Conservation (phyloP, 2,797 vertebrate species). For the Rhinichthys osculus region DNA sequence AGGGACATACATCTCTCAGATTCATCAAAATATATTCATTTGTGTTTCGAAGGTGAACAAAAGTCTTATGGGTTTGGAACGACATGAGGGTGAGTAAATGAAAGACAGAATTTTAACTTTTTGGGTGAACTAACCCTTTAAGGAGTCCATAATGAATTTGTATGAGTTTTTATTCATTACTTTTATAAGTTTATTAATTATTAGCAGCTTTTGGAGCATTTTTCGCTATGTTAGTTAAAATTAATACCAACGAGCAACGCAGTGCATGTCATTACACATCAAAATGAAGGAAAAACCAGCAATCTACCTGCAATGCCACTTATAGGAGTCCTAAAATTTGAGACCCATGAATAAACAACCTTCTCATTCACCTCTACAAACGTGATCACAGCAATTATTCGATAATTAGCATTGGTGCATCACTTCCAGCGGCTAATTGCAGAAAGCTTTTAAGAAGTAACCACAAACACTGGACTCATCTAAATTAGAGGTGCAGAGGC, state of each 20-base stretch:
- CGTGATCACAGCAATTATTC: constrained; percentile 27
- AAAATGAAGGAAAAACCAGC: background rate
- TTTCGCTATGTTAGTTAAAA: background rate
- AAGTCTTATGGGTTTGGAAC: background rate
- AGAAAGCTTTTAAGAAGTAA: constrained; percentile 17
- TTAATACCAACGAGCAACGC: background rate
- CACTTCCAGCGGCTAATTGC: constrained; percentile 19
- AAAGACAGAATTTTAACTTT: background rate
- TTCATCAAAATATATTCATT: background rate
- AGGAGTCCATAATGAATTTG: background rate
- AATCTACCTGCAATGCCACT: background rate
- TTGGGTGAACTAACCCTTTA: background rate
- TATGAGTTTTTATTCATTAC: background rate
- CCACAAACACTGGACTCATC: constrained; percentile 1
- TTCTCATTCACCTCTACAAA: constrained; percentile 28
- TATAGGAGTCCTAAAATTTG: constrained; percentile 9
- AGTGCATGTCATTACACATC: background rate
- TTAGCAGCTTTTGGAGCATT: background rate
- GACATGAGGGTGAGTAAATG: background rate
- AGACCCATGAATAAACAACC: constrained; percentile 14
- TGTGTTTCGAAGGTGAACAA: background rate
- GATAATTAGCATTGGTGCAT: constrained; percentile 24
- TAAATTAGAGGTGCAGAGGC: constrained; percentile 19
- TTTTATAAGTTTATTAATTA: background rate
- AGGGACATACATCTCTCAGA: background rate